phyloP scores from a whole-genome alignment of 2,113 vertebrate species.

The Potamarius usumacintae region DNA sequence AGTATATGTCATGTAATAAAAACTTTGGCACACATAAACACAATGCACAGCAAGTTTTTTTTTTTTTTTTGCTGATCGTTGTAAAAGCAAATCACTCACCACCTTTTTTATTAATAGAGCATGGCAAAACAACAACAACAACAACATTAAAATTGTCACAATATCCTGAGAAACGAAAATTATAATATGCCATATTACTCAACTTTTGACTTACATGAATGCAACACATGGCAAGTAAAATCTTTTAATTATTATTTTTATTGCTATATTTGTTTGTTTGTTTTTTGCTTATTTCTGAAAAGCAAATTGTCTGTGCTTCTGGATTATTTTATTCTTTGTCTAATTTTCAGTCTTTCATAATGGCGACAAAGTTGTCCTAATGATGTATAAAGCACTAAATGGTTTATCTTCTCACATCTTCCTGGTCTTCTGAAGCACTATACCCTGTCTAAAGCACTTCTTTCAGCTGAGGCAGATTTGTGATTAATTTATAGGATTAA shows the following conservation, averaged over 20 bases:
- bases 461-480: neutral
- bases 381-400: neutral
- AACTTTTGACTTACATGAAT: neutral
- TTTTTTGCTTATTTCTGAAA: neutral
- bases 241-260: neutral
- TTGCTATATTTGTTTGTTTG: neutral
- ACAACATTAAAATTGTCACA: neutral
- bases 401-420: neutral
- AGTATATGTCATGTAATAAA: neutral
- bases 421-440: neutral
- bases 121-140: neutral
- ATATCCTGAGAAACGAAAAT: neutral
- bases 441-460: neutral
- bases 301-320: neutral
- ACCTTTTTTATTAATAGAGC: neutral
- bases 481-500: neutral
- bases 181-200: neutral
- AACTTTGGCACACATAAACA: neutral
- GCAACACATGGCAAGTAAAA: neutral
- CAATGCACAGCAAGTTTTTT: neutral
- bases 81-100: neutral
- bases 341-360: neutral
- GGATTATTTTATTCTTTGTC: neutral
- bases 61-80: neutral
- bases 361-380: neutral